phyloP scores from a whole-genome alignment of 2,113 vertebrate genomes.

The Psittacara wagleri region DNA sequence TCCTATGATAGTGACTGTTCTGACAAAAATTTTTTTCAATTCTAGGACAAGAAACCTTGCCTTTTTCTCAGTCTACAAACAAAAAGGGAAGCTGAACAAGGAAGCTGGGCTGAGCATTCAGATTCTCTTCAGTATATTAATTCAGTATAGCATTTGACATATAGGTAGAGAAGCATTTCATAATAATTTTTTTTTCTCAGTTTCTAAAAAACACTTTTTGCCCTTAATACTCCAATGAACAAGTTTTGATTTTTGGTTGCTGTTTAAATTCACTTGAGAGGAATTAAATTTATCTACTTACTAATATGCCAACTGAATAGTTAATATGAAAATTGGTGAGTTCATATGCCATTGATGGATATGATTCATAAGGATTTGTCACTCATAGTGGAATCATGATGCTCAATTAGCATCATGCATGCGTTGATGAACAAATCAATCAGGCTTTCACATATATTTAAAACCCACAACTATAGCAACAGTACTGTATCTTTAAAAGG shows the following conservation, averaged over 20 bases:
- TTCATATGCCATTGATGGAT: neutral
- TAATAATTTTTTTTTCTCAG: neutral
- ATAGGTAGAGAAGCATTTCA: neutral
- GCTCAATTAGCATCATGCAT: neutral
- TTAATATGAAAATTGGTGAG: neutral
- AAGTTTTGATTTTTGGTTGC: rapidly evolving
- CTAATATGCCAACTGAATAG: neutral
- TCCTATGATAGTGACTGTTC: neutral
- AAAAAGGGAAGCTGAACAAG: neutral
- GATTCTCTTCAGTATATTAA: neutral
- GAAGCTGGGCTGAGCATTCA: neutral
- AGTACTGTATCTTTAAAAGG: neutral
- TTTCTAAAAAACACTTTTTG: neutral
- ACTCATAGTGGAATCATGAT: neutral
- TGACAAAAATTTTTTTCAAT: neutral
- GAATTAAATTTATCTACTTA: neutral
- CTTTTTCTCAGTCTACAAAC: neutral
- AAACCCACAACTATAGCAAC: neutral
- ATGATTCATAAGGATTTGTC: neutral
- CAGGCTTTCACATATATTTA: neutral
- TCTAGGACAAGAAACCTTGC: neutral
- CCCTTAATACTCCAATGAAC: neutral
- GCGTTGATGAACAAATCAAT: neutral
- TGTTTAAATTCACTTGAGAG: neutral
- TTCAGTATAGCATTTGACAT: neutral